Evolutionary conservation across 2,113 vertebrate genomes (phyloP).

Genomic region (Potamarius usumacintae): DNA sequence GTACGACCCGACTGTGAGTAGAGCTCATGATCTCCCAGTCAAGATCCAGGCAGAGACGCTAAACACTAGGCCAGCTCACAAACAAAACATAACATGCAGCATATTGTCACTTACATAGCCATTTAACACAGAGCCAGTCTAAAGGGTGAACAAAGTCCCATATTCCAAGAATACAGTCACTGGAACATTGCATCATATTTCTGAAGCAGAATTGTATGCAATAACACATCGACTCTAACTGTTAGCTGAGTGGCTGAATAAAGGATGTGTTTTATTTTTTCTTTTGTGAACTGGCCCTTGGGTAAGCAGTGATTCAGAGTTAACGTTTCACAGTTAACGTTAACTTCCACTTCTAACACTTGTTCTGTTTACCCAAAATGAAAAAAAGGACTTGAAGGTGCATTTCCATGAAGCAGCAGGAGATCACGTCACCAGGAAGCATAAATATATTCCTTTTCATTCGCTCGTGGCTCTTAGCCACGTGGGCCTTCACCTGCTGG

Average conservation of each 20-base stretch:
- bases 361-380: slow-evolving; percentile 58
- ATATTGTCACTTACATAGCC: neutral
- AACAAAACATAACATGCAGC: neutral
- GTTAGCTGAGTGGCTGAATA: slow-evolving; percentile 5
- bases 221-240: neutral
- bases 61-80: too few relatives aligned
- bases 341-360: slow-evolving; percentile 58
- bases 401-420: slow-evolving; percentile 60
- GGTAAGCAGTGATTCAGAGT: slow-evolving; percentile 41
- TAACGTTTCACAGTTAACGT: slow-evolving; percentile 58
- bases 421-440: slow-evolving; percentile 38
- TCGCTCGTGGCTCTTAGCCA: slow-evolving; percentile 19
- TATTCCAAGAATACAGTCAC: neutral
- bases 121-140: neutral
- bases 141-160: neutral
- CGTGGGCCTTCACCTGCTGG: slow-evolving; percentile 40
- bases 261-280: neutral
- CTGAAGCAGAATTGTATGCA: neutral
- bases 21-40: too few relatives aligned
- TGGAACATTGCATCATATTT: neutral
- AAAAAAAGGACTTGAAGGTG: slow-evolving; percentile 54
- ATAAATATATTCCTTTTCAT: slow-evolving; percentile 51
- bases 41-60: too few relatives aligned
- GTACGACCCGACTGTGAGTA: too few relatives aligned
- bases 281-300: slow-evolving; percentile 50